A percentile compares a stretch with the other conserved stretches of the same genome.
phyloP scores from a whole-genome alignment of 2,888 invertebrate genomes.

The Gymnoscelis rufifasciata region DNA sequence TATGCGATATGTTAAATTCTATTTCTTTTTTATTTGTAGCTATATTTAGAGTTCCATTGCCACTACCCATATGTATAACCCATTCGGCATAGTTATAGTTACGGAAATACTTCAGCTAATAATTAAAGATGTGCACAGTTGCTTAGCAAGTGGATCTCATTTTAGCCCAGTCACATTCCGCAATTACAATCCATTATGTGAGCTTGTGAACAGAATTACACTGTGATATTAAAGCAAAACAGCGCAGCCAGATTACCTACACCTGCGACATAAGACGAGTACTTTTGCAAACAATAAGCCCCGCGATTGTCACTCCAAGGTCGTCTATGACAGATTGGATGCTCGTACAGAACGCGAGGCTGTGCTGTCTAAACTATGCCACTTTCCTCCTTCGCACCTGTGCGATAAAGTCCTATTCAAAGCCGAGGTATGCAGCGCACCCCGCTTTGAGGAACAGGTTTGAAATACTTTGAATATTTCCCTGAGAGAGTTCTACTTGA shows the following conservation, averaged over 20 bases:
- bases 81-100: too few species aligned
- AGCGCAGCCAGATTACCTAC: constrained; percentile 6
- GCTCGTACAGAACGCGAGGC: constrained; percentile 35
- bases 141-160: too few species aligned
- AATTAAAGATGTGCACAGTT: not conserved
- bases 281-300: constrained; percentile 40
- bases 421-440: constrained; percentile 11
- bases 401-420: constrained; percentile 19
- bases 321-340: constrained; percentile 42
- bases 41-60: not conserved
- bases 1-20: not conserved
- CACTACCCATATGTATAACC: not conserved
- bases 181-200: not conserved
- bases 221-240: not conserved
- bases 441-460: constrained; percentile 27
- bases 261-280: constrained; percentile 7
- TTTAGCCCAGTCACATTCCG: not conserved
- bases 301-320: constrained; percentile 41
- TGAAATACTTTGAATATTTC: constrained; percentile 32
- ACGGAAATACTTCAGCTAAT: not conserved
- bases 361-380: constrained; percentile 18
- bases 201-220: not conserved
- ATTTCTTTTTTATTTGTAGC: not conserved
- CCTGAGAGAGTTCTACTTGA: constrained; percentile 27
- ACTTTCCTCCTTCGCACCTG: constrained; percentile 18